These are phyloP conservation scores for Phymorhynchus buccinoides DNA, from an alignment of 1,140 invertebrate species.

Conservation along the genomic window DNA sequence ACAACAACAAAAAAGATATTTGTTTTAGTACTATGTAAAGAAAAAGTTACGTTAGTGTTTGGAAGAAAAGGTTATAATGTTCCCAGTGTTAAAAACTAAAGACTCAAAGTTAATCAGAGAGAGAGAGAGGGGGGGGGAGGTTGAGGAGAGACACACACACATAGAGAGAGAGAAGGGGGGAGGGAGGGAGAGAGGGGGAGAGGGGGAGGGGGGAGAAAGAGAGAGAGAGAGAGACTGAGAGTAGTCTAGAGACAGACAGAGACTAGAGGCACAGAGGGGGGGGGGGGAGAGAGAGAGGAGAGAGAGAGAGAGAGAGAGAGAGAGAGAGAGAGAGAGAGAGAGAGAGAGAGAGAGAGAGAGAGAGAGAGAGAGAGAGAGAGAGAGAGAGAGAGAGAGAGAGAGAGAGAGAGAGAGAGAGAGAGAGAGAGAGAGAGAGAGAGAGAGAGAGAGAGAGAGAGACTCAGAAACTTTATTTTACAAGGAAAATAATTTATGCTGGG, in stretches of 20 bases:
- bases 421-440: background rate
- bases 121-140: no score
- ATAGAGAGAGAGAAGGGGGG: background rate
- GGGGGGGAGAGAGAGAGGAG: background rate
- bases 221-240: background rate
- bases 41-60: no score
- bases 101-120: no score
- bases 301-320: background rate
- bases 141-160: no score
- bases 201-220: background rate
- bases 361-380: background rate
- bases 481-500: no score
- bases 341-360: slow-evolving; percentile 18
- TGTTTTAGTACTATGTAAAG: no score
- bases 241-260: background rate
- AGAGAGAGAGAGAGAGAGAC: background rate
- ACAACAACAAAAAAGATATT: no score
- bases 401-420: background rate
- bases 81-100: no score
- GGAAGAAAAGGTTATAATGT: no score
- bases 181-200: background rate
- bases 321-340: background rate
- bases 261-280: background rate
- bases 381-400: background rate
- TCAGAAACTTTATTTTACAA: no score